Evolutionary conservation across 2,888 invertebrate species (phyloP).

Genomic region (Drosophila pegasa): DNA sequence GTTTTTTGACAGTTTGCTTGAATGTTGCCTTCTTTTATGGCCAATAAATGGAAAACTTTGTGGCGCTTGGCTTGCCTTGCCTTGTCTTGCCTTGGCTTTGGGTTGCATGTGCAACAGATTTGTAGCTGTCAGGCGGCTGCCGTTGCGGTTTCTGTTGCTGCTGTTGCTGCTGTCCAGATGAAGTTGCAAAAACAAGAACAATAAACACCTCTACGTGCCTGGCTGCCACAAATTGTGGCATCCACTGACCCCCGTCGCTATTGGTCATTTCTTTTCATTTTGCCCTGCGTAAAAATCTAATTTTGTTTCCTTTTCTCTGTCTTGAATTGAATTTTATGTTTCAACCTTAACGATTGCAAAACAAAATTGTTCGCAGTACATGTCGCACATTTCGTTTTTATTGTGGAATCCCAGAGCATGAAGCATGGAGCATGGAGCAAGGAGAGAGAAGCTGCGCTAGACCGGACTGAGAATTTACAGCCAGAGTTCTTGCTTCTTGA

Average conservation of each 20-base stretch:
- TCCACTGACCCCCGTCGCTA: constrained; percentile 27
- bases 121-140: constrained; percentile 46
- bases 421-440: no score
- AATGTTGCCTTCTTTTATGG: constrained; percentile 52
- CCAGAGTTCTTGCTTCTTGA: background rate
- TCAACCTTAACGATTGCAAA: constrained; percentile 24
- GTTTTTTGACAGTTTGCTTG: constrained; percentile 60
- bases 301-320: constrained; percentile 18
- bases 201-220: constrained; percentile 38
- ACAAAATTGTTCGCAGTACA: constrained; percentile 13
- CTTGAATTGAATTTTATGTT: constrained; percentile 59
- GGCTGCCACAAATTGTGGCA: constrained; percentile 31
- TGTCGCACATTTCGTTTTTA: constrained; percentile 29
- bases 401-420: constrained; percentile 2
- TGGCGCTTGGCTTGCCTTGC: constrained; percentile 10
- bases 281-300: constrained; percentile 17
- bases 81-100: constrained; percentile 20
- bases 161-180: background rate
- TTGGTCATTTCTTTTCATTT: constrained; percentile 32
- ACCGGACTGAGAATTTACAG: background rate
- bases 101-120: constrained; percentile 73
- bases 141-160: constrained; percentile 1
- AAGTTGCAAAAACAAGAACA: background rate
- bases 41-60: constrained; percentile 63
- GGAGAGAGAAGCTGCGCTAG: no score